Percentiles rank a stretch among this genome's conserved stretches.
Evolutionary conservation across 2,888 invertebrate genomes (phyloP).

Genomic region (Pachliopta kotzebuea): DNA sequence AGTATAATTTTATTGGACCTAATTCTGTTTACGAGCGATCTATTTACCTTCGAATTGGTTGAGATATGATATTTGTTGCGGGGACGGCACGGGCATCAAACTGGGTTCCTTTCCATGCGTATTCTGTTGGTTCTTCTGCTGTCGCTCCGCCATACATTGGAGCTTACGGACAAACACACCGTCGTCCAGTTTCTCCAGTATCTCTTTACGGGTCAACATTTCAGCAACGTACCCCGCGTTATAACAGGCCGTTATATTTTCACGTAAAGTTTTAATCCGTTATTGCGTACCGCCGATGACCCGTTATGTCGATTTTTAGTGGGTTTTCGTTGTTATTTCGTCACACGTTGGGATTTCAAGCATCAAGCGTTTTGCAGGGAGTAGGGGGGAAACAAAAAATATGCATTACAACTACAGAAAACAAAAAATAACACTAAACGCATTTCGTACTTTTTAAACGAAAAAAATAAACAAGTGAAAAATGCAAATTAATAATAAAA

Average conservation of each 20-base stretch:
- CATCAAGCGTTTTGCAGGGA: conserved; percentile 76
- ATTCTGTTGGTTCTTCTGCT: conserved; percentile 72
- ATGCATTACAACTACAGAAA: conserved; percentile 81
- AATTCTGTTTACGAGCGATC: conserved; percentile 45
- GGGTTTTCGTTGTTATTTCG: conserved; percentile 57
- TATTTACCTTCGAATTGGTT: conserved; percentile 92
- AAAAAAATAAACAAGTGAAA: conserved; percentile 30
- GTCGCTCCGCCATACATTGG: conserved; percentile 77
- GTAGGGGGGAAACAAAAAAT: conserved; percentile 72
- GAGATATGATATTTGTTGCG: conserved; percentile 97
- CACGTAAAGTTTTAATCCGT: conserved; percentile 33
- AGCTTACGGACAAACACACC: conserved; percentile 79
- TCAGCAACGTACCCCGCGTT: conserved; percentile 45
- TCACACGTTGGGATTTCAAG: conserved; percentile 77
- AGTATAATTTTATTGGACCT: conserved; percentile 34
- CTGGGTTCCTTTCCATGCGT: conserved; percentile 88
- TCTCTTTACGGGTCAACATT: conserved; percentile 50
- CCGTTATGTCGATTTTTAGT: conserved; percentile 39
- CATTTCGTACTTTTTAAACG: conserved; percentile 37
- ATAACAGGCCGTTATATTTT: conserved; percentile 35
- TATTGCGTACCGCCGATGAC: conserved; percentile 38
- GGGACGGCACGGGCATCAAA: conserved; percentile 97
- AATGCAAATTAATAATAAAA: conserved; percentile 38
- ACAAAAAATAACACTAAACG: conserved; percentile 51
- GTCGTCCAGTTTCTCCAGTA: conserved; percentile 76